A percentile compares a stretch with the other conserved stretches of the same genome.
Conservation (phyloP, 2,797 vertebrate species). For the Coracias cyanogaster region DNA sequence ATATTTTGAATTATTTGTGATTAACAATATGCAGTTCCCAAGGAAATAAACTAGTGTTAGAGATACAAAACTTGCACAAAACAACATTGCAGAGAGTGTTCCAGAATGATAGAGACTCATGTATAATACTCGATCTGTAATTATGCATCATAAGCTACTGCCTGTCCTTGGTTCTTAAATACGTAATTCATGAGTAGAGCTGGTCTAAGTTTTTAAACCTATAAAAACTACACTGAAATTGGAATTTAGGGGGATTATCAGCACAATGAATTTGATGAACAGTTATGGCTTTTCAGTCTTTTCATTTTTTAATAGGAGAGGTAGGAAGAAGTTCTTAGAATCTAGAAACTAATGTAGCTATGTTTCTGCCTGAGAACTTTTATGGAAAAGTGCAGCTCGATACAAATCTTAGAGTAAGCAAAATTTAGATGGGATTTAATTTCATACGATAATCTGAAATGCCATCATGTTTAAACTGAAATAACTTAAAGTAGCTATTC, state of each 20-base stretch:
- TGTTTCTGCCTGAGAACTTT: conserved; percentile 9
- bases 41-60: neutral
- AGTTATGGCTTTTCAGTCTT: conserved; percentile 1
- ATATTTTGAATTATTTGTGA: neutral
- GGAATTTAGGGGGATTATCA: neutral
- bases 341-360: neutral
- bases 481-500: neutral
- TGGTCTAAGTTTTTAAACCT: conserved; percentile 31
- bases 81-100: neutral
- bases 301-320: neutral
- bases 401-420: neutral
- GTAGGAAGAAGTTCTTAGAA: neutral
- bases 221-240: neutral
- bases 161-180: neutral
- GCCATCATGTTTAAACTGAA: neutral
- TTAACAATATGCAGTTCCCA: neutral
- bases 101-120: neutral
- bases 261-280: conserved; percentile 13
- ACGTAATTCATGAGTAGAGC: conserved; percentile 19
- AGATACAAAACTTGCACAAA: neutral
- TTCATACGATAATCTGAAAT: neutral
- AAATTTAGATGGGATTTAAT: neutral
- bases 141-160: conserved; percentile 63
- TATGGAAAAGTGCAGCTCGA: neutral
- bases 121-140: conserved; percentile 60